These are phyloP conservation scores for Xestia xanthographa DNA, from an alignment of 2,888 invertebrate species.

Conservation along the genomic window DNA sequence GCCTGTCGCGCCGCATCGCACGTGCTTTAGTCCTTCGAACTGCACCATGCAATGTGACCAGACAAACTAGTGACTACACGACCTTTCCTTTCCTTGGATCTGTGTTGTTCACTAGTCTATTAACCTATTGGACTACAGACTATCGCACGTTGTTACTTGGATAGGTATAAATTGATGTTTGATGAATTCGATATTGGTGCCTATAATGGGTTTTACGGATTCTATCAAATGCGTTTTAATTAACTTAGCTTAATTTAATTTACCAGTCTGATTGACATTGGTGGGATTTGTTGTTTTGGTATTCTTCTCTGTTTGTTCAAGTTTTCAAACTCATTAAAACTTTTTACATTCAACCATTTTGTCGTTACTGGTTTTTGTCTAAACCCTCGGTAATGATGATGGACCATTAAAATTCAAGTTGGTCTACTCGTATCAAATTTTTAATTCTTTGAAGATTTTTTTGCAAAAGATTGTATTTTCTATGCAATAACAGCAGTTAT, in stretches of 20 bases:
- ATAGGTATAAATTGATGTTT: neutral
- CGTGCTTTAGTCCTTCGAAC: conserved; percentile 79
- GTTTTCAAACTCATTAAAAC: conserved; percentile 5
- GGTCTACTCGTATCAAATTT: neutral
- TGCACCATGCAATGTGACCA: conserved; percentile 71
- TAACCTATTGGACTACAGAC: conserved; percentile 60
- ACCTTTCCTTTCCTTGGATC: conserved; percentile 69
- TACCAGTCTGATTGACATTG: neutral
- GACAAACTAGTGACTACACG: conserved; percentile 56
- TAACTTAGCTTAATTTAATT: conserved; percentile 11
- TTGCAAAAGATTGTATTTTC: neutral
- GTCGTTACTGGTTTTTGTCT: neutral
- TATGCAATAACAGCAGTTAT: neutral
- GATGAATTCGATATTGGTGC: conserved; percentile 1
- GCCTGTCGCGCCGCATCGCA: conserved; percentile 86
- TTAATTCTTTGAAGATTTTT: neutral
- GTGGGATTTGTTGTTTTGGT: neutral
- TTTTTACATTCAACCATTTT: conserved; percentile 1
- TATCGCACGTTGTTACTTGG: conserved; percentile 20
- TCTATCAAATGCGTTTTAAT: conserved; percentile 1
- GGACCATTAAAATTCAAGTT: neutral
- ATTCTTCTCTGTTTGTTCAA: neutral
- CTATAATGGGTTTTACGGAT: conserved; percentile 8
- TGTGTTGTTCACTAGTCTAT: conserved; percentile 58
- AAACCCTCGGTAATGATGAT: neutral